phyloP scores from a whole-genome alignment of 1,140 invertebrate genomes.

The Nixonia krombeini region DNA sequence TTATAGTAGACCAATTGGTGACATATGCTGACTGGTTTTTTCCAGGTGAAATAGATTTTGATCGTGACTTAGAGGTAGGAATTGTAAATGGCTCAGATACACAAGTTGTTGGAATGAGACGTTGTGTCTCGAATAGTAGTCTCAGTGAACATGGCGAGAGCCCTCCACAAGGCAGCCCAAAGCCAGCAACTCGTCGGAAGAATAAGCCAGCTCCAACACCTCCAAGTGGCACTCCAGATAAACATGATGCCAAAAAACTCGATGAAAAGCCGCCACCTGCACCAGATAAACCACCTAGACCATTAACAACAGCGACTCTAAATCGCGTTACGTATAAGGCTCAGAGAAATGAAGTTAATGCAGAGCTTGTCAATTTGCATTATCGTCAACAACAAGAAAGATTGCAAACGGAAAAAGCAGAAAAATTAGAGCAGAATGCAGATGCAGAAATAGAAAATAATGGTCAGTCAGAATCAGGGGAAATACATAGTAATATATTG shows the following conservation, averaged over 20 bases:
- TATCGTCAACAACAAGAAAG: constrained; percentile 34
- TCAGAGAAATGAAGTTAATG: constrained; percentile 60
- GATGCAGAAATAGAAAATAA: too few species aligned
- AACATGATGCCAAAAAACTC: constrained; percentile 57
- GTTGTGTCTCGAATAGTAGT: constrained; percentile 79
- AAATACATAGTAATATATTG: neutral
- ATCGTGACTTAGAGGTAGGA: constrained; percentile 63
- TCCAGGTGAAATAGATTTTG: constrained; percentile 80
- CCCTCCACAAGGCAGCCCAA: constrained; percentile 79
- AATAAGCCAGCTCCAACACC: constrained; percentile 81
- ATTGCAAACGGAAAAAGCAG: constrained; percentile 29
- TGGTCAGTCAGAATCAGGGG: constrained; percentile 10
- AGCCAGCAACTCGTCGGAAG: constrained; percentile 79
- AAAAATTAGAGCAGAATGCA: constrained; percentile 23
- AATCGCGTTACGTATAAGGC: constrained; percentile 60
- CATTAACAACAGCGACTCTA: constrained; percentile 58
- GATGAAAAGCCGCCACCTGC: constrained; percentile 68
- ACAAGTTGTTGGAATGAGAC: constrained; percentile 70
- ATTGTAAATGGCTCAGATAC: constrained; percentile 61
- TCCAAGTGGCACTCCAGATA: constrained; percentile 70
- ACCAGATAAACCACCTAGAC: constrained; percentile 75
- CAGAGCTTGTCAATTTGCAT: constrained; percentile 51
- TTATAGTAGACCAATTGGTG: constrained; percentile 88
- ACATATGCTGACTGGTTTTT: constrained; percentile 91
- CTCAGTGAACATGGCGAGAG: constrained; percentile 77